Conservation (phyloP, 2,888 invertebrate species). For the Nymphalis c-album region DNA sequence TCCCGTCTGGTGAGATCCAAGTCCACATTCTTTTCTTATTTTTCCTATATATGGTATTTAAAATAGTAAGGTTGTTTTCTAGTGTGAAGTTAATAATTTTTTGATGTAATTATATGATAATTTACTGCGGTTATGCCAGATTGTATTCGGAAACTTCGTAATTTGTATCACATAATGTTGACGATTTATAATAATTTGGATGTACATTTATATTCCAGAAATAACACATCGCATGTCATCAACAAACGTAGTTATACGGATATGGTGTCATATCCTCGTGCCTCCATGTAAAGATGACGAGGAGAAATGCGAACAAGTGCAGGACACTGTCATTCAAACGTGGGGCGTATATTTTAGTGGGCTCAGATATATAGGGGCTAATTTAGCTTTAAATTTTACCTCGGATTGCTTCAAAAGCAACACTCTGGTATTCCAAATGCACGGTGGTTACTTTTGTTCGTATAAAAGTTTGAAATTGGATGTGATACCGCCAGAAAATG, state of each 20-base stretch:
- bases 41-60: too few species aligned
- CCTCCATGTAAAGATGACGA: slow-evolving; percentile 45
- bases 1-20: too few species aligned
- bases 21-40: too few species aligned
- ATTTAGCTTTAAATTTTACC: slow-evolving; percentile 84
- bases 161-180: too few species aligned
- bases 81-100: too few species aligned
- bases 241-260: slow-evolving; percentile 71
- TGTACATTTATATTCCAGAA: slow-evolving; percentile 57
- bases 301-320: slow-evolving; percentile 47
- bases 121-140: too few species aligned
- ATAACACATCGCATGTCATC: slow-evolving; percentile 74
- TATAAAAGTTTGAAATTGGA: slow-evolving; percentile 78
- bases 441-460: slow-evolving; percentile 91
- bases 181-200: too few species aligned
- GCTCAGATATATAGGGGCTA: slow-evolving; percentile 87
- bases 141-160: too few species aligned
- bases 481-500: slow-evolving; percentile 72
- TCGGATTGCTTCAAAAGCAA: slow-evolving; percentile 86
- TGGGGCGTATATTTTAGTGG: slow-evolving; percentile 94
- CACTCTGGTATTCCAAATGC: slow-evolving; percentile 92
- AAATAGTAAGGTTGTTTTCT: too few species aligned
- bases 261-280: slow-evolving; percentile 70
- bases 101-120: too few species aligned
- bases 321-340: slow-evolving; percentile 85